Base-by-base conservation (phyloP, 1,140 invertebrate species). In the Spodoptera litura region DNA sequence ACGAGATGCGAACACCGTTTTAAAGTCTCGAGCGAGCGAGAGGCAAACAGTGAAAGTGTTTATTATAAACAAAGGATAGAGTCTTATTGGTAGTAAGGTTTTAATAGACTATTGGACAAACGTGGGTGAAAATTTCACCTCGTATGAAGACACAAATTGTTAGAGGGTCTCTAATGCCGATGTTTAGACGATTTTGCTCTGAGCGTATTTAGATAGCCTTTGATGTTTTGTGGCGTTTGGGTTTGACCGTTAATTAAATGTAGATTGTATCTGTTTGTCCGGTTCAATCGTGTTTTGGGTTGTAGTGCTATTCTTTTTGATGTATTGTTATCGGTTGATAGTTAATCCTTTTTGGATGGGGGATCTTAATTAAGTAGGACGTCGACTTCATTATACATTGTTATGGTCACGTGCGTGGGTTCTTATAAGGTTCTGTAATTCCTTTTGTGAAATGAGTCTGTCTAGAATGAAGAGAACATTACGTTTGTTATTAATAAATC, bases 41-140 rank as follows among this genome's bases (percentile, higher is more conserved):
- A 91, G 56, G 80, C 9, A 13, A 56, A 61, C 86, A 88, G 90
- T 82, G 89, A 92, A 93, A 93, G 91, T 92, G 92, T 94, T 94
- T 93, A 94, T 93, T 88, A 93, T 93, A 94, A 94, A 93, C 93
- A 94, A 92, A 93, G 93, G 90, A 92, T 91, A 87, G 86, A 89
- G 91, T 92, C 93, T 94, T 92, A 94, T 93, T 94, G 91, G 91
- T 93, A 91, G 86, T 92, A 88, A 87, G 85, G 90, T 90, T 94
- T 94, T 94, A 94, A 94, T 94, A 92, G 91, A 89, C 91, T 91
- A 93, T 94, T 89, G 92, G 91, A 90, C 87, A 87, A 85, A 87
- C 87, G 89, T 87, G 85, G 89, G 86, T 88, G 88, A 88, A 91
- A 91, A 91, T 93, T 90, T 90, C 86, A 90, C 91, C 88, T 92